Conservation (phyloP, 2,797 vertebrate genomes). For the Gorsachius magnificus region DNA sequence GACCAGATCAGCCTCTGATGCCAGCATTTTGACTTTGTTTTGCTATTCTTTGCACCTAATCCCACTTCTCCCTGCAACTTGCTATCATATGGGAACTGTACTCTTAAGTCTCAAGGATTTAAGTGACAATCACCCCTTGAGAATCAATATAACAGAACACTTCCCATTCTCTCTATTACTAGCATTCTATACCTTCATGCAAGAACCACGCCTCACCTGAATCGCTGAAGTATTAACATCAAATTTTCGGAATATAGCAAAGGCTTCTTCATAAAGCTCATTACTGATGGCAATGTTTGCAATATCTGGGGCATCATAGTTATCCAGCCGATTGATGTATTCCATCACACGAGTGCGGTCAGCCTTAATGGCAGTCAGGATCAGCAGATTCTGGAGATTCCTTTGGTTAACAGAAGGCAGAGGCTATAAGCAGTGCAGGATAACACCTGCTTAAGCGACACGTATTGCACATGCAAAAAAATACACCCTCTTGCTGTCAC, state of each 20-base stretch:
- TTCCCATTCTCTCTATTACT: neutral
- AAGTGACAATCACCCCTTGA: neutral
- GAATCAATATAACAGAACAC: neutral
- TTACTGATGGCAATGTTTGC: slow-evolving; percentile 94
- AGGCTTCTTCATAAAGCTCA: slow-evolving; percentile 92
- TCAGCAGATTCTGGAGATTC: slow-evolving; percentile 96
- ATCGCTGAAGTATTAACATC: slow-evolving; percentile 93
- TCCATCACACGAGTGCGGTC: slow-evolving; percentile 94
- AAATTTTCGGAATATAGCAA: slow-evolving; percentile 94
- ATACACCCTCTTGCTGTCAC: neutral
- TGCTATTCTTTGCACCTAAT: neutral
- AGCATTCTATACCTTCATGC: neutral
- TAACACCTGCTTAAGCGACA: neutral
- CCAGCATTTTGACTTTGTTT: neutral
- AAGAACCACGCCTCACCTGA: slow-evolving; percentile 77
- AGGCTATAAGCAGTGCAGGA: neutral
- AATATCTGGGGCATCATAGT: slow-evolving; percentile 93
- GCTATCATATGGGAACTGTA: neutral
- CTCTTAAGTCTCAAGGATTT: neutral
- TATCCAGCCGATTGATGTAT: slow-evolving; percentile 93
- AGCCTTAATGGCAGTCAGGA: slow-evolving; percentile 94
- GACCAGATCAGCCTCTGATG: neutral
- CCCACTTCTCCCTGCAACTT: neutral
- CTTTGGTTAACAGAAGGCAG: slow-evolving; percentile 69
- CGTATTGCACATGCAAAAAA: neutral